These are phyloP conservation scores for Umimayanthus chanpuru DNA, from an alignment of 92 coral and sea anemone species.

Conservation along the genomic window DNA sequence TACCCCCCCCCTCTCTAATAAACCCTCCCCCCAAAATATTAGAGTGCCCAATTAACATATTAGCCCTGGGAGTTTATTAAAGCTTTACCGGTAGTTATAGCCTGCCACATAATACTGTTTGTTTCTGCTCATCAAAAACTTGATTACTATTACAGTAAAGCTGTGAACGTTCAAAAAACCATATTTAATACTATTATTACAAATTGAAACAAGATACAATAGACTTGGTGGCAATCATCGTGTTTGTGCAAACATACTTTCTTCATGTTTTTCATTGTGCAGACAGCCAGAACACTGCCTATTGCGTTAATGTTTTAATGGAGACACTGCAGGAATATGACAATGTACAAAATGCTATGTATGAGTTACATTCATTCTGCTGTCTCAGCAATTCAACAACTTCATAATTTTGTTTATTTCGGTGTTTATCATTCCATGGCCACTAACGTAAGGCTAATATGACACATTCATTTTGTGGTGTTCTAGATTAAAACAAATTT, in stretches of 20 bases:
- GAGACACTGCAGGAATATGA: background rate
- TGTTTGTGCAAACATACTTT: background rate
- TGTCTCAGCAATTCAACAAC: constrained; percentile 2
- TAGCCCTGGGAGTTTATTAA: too few relatives aligned
- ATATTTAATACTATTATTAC: background rate
- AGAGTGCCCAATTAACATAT: too few relatives aligned
- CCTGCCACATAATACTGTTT: too few relatives aligned
- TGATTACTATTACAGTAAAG: too few relatives aligned
- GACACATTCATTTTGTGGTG: constrained; percentile 13
- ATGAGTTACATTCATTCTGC: background rate
- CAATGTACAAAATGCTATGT: too few relatives aligned
- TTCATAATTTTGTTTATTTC: too few relatives aligned
- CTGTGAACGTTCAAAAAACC: too few relatives aligned
- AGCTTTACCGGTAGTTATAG: too few relatives aligned
- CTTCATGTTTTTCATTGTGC: constrained; percentile 3
- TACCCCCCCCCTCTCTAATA: too few relatives aligned
- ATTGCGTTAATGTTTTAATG: background rate
- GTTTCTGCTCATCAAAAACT: too few relatives aligned
- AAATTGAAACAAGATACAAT: background rate
- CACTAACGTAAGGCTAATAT: background rate
- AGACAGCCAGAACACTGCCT: background rate
- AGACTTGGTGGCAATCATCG: background rate
- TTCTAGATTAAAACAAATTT: constrained; percentile 9
- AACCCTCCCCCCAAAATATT: too few relatives aligned
- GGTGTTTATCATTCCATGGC: too few relatives aligned